Conservation (phyloP, 35 echinoderm and acorn worm species). For the Apostichopus californicus region DNA sequence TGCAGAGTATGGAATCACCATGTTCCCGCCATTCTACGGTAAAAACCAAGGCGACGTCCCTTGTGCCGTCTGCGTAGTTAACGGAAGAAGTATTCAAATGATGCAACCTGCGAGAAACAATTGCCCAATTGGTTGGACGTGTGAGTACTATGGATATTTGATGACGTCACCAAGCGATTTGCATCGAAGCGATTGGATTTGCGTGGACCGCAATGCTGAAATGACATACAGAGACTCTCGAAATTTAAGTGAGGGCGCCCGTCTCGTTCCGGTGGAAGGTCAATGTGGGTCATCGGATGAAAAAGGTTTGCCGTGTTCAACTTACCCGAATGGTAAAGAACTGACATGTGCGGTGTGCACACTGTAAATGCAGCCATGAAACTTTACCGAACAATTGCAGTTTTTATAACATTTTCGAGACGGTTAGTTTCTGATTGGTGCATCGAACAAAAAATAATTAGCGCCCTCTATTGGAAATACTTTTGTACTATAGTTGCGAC, state of each 20-base stretch:
- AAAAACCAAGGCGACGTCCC: background rate
- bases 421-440: no score
- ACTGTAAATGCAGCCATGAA: background rate
- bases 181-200: constrained; percentile 35
- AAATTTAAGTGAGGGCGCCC: background rate
- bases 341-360: constrained; percentile 60
- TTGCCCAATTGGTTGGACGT: constrained; percentile 29
- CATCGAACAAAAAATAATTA: no score
- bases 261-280: constrained; percentile 10
- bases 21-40: background rate
- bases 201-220: constrained; percentile 40
- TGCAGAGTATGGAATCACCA: constrained; percentile 22
- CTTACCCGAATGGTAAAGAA: constrained; percentile 33
- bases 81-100: background rate
- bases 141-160: constrained; percentile 51
- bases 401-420: no score
- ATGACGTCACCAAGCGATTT: constrained; percentile 23
- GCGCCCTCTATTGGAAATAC: no score
- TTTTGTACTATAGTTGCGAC: no score
- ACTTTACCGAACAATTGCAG: background rate
- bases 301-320: constrained; percentile 32
- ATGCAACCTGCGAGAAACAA: constrained; percentile 41
- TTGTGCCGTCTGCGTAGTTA: constrained; percentile 39
- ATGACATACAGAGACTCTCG: background rate
- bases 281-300: constrained; percentile 13